Conservation (phyloP, 2,797 vertebrate species). For the Bufotes viridis region DNA sequence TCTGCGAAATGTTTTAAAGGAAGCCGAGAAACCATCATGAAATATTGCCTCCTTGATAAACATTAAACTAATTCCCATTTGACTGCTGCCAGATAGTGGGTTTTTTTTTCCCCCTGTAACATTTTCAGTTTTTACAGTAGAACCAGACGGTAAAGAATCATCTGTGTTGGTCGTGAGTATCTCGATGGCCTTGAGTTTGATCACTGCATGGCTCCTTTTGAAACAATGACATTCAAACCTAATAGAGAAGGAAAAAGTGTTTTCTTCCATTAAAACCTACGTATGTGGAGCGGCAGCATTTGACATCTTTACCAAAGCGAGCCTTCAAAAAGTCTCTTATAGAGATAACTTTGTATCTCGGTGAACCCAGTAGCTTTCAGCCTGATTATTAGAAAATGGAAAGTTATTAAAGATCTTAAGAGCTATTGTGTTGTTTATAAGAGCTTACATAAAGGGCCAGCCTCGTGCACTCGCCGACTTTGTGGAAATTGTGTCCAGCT, state of each 20-base stretch:
- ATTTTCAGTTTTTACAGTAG: no score
- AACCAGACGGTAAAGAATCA: not conserved
- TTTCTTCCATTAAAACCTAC: conserved; percentile 33
- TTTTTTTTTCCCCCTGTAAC: not conserved
- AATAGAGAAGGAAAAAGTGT: not conserved
- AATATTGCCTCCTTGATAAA: no score
- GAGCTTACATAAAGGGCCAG: conserved; percentile 54
- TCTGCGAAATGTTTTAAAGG: no score
- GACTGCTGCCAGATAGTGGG: no score
- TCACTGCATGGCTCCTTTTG: not conserved
- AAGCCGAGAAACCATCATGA: no score
- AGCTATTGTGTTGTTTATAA: conserved; percentile 48
- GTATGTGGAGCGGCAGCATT: not conserved
- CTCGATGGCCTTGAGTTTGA: not conserved
- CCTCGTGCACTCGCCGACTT: conserved; percentile 37
- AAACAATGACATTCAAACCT: not conserved
- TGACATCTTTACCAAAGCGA: conserved; percentile 52
- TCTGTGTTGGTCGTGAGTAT: conserved; percentile 3
- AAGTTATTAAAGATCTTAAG: conserved; percentile 55
- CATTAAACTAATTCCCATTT: no score
- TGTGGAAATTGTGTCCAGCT: conserved; percentile 51
- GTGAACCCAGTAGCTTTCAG: conserved; percentile 37
- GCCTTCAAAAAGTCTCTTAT: conserved; percentile 35
- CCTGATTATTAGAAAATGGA: conserved; percentile 49
- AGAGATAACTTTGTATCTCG: conserved; percentile 36